Conservation (phyloP, 2,888 invertebrate species). For the Eutolmus rufibarbis region DNA sequence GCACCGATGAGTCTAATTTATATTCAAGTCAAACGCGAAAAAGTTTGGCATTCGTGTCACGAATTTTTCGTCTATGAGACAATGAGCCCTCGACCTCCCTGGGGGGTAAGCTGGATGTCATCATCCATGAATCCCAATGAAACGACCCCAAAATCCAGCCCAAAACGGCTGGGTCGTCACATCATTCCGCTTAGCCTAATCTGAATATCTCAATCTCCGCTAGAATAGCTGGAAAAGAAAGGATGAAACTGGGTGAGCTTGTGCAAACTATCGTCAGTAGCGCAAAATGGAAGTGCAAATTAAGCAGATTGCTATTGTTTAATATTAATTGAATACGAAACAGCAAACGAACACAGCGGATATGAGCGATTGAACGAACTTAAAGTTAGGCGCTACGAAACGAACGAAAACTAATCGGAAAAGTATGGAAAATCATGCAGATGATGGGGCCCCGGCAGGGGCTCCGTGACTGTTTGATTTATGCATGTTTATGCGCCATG, state of each 20-base stretch:
- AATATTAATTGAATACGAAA: not conserved
- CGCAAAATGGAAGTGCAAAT: not conserved
- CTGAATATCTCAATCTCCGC: not conserved
- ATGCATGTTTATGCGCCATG: conserved; percentile 29
- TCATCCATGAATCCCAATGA: not conserved
- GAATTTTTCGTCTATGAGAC: not conserved
- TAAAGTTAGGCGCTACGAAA: not conserved
- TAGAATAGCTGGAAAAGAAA: not conserved
- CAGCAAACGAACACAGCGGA: not conserved
- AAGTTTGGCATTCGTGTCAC: not conserved
- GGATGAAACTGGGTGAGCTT: not conserved
- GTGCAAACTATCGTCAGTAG: not conserved
- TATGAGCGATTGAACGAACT: not conserved
- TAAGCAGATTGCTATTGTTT: not conserved
- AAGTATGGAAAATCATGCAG: not conserved
- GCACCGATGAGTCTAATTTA: not conserved
- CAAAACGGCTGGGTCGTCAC: not conserved
- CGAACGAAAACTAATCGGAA: not conserved
- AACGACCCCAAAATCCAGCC: not conserved
- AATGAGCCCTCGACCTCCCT: not conserved
- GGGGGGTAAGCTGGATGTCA: not conserved
- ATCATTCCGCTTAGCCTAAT: not conserved
- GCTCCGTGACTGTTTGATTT: not conserved
- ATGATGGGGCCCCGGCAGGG: not conserved
- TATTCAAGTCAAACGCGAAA: not conserved